Base-by-base conservation (phyloP, 2,113 vertebrate genomes). In the Chlamydotis undulata region DNA sequence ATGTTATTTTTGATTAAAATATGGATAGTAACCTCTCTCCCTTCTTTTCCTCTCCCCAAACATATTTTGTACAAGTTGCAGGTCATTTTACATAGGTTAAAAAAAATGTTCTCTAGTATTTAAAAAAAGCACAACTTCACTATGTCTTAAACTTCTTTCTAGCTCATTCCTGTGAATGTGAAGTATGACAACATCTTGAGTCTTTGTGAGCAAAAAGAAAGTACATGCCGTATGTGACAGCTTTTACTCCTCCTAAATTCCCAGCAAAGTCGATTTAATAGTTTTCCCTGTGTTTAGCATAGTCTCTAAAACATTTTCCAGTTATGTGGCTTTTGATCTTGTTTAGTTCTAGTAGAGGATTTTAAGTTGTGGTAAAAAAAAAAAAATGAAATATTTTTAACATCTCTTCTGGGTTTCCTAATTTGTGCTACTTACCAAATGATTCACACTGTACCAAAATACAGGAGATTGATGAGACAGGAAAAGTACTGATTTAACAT, bases 401-500 rank as follows among this genome's bases (percentile, higher is more conserved):
- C 67, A 12, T 91, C 57, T 91, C 70, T 76, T 91, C 85, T 87
- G 77, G 69, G 37, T 65, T 95, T 95, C 87, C 70, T 90, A 80
- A 90, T 96, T 92, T 59, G 77, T 92, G 92, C 59, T 74, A 22
- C 63, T 96, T 94, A 65, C 69, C 59, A 95, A 96, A 94, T 89
- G 90, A 95, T 90, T 96, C 70, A 16, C 77, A 43, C 83, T 84
- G 94, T 95, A 96, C 81, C 94, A 91, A 96, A 95, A 96, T 94
- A 93, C 69, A 52, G 91, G 77, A 91, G 94, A 96, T 85, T 93
- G 96, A 94, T 93, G 83, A 96, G 92, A 89, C 89, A 89, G 92
- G 74, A 95, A 91, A 97, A 96, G 95, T 82, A 96, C 91, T 84
- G 73, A 93, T 96, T 94, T 96, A 96, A 93, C 83, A 82, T 94